Evolutionary conservation across 2,113 vertebrate species (phyloP).

Genomic region (Campylomormyrus tamandua): DNA sequence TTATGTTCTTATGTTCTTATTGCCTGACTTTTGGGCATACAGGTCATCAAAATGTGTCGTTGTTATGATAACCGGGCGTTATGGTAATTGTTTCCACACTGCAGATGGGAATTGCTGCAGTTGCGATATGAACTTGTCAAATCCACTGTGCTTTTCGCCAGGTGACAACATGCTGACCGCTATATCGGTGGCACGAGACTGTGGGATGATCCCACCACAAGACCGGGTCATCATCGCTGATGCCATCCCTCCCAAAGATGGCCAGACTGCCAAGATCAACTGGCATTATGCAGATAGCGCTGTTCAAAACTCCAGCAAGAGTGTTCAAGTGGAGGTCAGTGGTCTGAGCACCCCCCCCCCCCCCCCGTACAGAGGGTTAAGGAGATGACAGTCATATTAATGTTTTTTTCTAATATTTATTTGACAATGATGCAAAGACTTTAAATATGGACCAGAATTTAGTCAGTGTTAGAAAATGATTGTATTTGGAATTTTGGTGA

Average conservation of each 20-base stretch:
- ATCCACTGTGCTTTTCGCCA: slow-evolving; percentile 35
- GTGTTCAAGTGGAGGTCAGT: slow-evolving; percentile 69
- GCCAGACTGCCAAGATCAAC: slow-evolving; percentile 83
- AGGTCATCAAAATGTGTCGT: not conserved
- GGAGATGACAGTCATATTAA: not conserved
- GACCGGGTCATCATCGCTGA: slow-evolving; percentile 93
- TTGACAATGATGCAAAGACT: not conserved
- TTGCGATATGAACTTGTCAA: not conserved
- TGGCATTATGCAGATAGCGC: slow-evolving; percentile 91
- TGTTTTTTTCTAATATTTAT: not conserved
- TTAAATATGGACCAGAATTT: not conserved
- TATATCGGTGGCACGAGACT: slow-evolving; percentile 93
- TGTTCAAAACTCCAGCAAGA: slow-evolving; percentile 53
- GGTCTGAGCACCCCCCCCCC: not conserved
- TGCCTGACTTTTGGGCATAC: not conserved
- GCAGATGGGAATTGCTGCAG: not conserved
- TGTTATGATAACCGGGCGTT: not conserved
- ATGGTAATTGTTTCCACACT: not conserved
- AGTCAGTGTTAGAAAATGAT: not conserved
- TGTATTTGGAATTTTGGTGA: no score
- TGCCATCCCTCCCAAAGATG: slow-evolving; percentile 82
- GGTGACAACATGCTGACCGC: slow-evolving; percentile 97
- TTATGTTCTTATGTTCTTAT: no score
- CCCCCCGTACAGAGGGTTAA: not conserved
- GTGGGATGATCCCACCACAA: slow-evolving; percentile 90